A percentile compares a stretch with the other conserved stretches of the same genome.
phyloP scores from a whole-genome alignment of 2,113 vertebrate species.

The Panthera tigris region DNA sequence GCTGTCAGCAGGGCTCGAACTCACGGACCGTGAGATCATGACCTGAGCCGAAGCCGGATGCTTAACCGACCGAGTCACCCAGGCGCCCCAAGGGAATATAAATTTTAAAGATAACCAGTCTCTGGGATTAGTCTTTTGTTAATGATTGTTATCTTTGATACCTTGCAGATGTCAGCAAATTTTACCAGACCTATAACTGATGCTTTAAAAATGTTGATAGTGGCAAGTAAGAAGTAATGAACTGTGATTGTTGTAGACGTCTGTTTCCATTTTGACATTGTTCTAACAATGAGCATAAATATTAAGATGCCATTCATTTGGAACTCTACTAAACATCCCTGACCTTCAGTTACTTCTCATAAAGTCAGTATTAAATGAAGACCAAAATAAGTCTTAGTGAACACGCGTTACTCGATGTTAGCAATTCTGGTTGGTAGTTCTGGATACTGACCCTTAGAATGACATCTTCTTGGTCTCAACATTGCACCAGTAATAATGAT shows the following conservation, averaged over 20 bases:
- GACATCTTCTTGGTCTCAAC: background rate
- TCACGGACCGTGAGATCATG: too few relatives aligned
- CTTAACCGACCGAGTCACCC: too few relatives aligned
- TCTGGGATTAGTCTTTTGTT: slow-evolving; percentile 21
- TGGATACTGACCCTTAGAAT: background rate
- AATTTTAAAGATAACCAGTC: background rate
- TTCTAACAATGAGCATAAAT: slow-evolving; percentile 26
- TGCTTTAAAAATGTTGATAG: background rate
- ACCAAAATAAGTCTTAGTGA: background rate
- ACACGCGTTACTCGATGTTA: background rate
- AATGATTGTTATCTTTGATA: background rate
- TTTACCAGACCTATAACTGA: background rate
- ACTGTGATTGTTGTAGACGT: slow-evolving; percentile 1
- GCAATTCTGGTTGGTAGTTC: background rate
- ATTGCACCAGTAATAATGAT: background rate
- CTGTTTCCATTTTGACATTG: slow-evolving; percentile 27
- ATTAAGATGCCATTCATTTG: slow-evolving; percentile 1
- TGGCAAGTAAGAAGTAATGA: slow-evolving; percentile 28
- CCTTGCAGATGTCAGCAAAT: slow-evolving; percentile 21
- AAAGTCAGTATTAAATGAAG: background rate
- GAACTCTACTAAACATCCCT: background rate
- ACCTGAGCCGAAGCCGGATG: too few relatives aligned
- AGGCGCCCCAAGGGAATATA: background rate
- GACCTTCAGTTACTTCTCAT: background rate
- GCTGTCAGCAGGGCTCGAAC: too few relatives aligned